Evolutionary conservation across 1,140 invertebrate genomes (phyloP).

Genomic region (Nasonia vitripennis): DNA sequence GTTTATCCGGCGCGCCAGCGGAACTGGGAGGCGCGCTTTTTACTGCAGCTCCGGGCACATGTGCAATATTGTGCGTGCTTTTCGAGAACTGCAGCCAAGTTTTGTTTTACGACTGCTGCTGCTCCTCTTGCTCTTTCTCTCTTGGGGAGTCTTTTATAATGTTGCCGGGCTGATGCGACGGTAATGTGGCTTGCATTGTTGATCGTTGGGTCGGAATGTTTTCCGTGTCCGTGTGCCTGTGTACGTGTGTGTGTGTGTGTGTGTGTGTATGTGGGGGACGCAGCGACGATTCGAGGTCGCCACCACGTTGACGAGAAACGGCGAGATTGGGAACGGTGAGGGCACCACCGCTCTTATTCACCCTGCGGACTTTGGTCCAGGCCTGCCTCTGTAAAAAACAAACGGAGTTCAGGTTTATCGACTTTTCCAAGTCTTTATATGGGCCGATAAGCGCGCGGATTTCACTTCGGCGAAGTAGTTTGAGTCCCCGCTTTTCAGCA

Average conservation of each 20-base stretch:
- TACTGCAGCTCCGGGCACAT: slow-evolving; percentile 5
- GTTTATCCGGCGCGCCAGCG: not conserved
- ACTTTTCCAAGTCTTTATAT: too few species aligned
- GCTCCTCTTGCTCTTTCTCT: not conserved
- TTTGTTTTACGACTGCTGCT: not conserved
- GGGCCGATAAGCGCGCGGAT: too few species aligned
- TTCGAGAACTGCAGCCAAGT: slow-evolving; percentile 6
- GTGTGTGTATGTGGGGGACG: slow-evolving; percentile 51
- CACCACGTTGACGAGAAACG: slow-evolving; percentile 50
- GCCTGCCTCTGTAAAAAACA: slow-evolving; percentile 72
- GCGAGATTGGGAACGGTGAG: slow-evolving; percentile 67
- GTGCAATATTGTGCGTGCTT: slow-evolving; percentile 43
- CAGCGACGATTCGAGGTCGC: slow-evolving; percentile 62
- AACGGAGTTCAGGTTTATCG: not conserved
- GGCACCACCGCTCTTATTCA: slow-evolving; percentile 75
- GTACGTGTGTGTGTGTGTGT: slow-evolving; percentile 46
- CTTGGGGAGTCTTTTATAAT: not conserved
- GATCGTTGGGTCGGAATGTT: not conserved
- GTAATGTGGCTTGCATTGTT: slow-evolving; percentile 6
- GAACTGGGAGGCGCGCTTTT: slow-evolving; percentile 9
- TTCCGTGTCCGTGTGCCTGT: not conserved
- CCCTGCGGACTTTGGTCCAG: slow-evolving; percentile 77
- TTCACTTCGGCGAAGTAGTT: too few species aligned
- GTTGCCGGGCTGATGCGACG: not conserved
- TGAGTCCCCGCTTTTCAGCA: too few species aligned